Evolutionary conservation across 2,888 invertebrate species (phyloP).

Genomic region (Amphiduros pacificus): DNA sequence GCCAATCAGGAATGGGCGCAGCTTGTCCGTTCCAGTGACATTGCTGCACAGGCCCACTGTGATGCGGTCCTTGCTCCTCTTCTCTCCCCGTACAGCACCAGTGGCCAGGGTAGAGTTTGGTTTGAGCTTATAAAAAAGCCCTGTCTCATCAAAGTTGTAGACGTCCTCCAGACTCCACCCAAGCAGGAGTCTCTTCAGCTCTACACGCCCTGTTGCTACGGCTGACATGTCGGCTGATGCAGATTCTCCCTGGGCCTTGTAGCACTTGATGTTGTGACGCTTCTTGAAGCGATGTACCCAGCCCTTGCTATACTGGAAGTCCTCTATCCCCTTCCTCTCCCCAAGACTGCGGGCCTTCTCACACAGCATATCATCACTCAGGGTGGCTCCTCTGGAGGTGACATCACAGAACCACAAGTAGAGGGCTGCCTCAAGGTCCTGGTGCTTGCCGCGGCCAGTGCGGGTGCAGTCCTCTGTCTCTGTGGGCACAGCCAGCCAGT

Average conservation of each 20-base stretch:
- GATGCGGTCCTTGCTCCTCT: slow-evolving; percentile 24
- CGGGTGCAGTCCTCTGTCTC: too few relatives aligned
- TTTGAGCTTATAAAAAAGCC: slow-evolving; percentile 22
- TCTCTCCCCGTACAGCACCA: slow-evolving; percentile 9
- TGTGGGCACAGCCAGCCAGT: too few relatives aligned
- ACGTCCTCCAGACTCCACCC: slow-evolving; percentile 23
- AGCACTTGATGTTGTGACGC: not conserved
- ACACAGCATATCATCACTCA: slow-evolving; percentile 7
- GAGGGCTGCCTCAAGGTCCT: slow-evolving; percentile 2
- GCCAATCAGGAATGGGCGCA: slow-evolving; percentile 26
- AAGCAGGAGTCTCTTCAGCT: slow-evolving; percentile 3
- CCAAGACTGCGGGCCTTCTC: slow-evolving; percentile 2
- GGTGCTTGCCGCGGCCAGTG: too few relatives aligned
- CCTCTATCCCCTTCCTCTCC: not conserved
- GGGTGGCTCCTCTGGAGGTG: not conserved
- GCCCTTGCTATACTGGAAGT: not conserved
- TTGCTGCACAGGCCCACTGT: slow-evolving; percentile 15
- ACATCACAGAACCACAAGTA: slow-evolving; percentile 1
- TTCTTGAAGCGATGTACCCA: slow-evolving; percentile 1
- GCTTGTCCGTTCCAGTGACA: slow-evolving; percentile 24
- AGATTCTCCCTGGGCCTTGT: not conserved
- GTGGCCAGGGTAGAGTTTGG: slow-evolving; percentile 24
- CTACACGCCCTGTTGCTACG: not conserved
- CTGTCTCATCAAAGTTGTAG: slow-evolving; percentile 30
- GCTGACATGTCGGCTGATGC: not conserved